Base-by-base conservation (phyloP, 2,797 vertebrate species). In the Macrochelys suwanniensis region DNA sequence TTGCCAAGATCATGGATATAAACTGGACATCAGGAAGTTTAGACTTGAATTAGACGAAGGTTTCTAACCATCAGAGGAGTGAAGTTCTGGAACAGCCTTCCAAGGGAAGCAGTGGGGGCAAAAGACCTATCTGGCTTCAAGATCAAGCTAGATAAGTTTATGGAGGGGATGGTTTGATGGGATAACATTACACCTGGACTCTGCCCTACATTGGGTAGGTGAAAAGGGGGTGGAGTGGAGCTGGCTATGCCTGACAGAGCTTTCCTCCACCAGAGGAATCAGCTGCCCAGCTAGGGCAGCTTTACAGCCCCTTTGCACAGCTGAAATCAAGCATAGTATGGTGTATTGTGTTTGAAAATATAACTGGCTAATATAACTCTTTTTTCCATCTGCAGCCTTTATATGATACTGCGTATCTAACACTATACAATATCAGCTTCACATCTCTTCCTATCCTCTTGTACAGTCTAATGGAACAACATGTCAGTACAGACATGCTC, bases 371-470 rank as follows among this genome's bases (percentile, higher is more conserved):
- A 84, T 82, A 3, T 57, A 47, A 82, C 57, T 16, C 68, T 68
- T 1, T 93, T 90, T 82, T 97, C 92, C 31, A 19, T 96, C 93
- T 95, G 3, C 98, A 99, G 99, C 99, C 99, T 57, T 98, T 99
- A 95, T 99, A 99, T 1, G 99, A 99, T 88, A 99, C 99, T 0
- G 99, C 99, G 47, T 99, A 99, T 98, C 97, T 99, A 97, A 99
- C 99, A 25, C 98, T 99, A 94, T 99, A 99, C 98, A 99, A 99
- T 98, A 99, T 99, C 98, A 99, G 99, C 98, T 99, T 99, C 98
- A 99, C 99, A 42, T 99, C 99, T 84, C 99, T 99, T 96, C 99
- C 99, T 96, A 99, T 99, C 94, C 99, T 99, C 81, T 98, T 99
- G 90, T 99, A 99, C 87, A 99, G 99, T 95, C 99, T 99, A 80